A percentile compares a stretch with the other conserved stretches of the same genome.
phyloP scores from a whole-genome alignment of 1,140 invertebrate genomes.

The Asbolus verrucosus region DNA sequence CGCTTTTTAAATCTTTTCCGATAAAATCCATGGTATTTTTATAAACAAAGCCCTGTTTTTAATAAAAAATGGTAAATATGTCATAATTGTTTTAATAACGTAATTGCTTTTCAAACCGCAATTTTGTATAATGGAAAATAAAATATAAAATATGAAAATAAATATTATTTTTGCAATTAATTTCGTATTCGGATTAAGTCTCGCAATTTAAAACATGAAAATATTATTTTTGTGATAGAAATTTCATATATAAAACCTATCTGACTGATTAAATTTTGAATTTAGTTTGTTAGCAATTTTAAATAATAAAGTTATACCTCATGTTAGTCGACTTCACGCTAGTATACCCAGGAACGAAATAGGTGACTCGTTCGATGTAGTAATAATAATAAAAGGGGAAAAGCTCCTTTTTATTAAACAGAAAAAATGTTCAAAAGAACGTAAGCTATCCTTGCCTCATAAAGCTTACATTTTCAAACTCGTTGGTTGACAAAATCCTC shows the following conservation, averaged over 20 bases:
- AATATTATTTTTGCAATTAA: neutral
- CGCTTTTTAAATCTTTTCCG: no score
- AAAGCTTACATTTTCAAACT: conserved; percentile 11
- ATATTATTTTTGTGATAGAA: no score
- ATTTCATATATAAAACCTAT: no score
- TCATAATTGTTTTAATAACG: neutral
- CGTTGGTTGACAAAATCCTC: neutral
- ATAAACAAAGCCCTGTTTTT: neutral
- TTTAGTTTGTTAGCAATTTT: no score
- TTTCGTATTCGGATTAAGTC: neutral
- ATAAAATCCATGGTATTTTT: no score
- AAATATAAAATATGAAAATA: no score
- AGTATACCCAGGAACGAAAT: no score
- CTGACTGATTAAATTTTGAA: no score
- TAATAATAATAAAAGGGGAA: neutral
- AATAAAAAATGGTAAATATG: conserved; percentile 4
- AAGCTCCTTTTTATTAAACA: conserved; percentile 4
- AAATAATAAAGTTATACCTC: no score
- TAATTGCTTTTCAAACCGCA: neutral
- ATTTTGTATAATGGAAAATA: neutral
- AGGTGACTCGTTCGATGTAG: no score
- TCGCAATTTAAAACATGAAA: no score
- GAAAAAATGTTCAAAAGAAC: neutral
- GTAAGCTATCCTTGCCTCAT: conserved; percentile 4
- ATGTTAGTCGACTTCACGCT: no score